phyloP scores from a whole-genome alignment of 2,888 invertebrate genomes.

The Cylloceria caligata region DNA sequence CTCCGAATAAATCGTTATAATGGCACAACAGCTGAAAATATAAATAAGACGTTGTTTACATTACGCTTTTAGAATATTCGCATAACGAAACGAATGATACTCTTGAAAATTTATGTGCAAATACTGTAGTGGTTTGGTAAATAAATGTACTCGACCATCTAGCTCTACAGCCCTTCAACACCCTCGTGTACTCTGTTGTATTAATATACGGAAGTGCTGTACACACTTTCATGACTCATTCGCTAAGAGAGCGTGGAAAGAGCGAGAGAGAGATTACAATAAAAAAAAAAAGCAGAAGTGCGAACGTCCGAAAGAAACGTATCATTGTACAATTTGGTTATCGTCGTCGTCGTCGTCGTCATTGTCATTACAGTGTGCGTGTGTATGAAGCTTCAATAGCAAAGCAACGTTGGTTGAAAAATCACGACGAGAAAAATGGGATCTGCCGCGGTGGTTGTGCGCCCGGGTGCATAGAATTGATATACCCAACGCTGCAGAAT shows the following conservation, averaged over 20 bases:
- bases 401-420: constrained; percentile 25
- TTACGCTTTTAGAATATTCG: constrained; percentile 9
- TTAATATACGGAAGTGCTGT: constrained; percentile 50
- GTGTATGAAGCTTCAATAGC: constrained; percentile 24
- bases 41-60: background rate
- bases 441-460: constrained; percentile 28
- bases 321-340: constrained; percentile 24
- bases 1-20: background rate
- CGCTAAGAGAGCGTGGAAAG: background rate
- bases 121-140: constrained; percentile 53
- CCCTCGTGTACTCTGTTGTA: constrained; percentile 56
- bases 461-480: constrained; percentile 58
- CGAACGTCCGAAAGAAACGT: constrained; percentile 22
- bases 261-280: too few species aligned
- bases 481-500: constrained; percentile 59
- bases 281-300: constrained; percentile 1
- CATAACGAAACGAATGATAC: constrained; percentile 4
- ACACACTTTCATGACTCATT: constrained; percentile 36
- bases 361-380: constrained; percentile 28
- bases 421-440: constrained; percentile 28
- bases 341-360: too few species aligned
- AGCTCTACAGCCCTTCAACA: constrained; percentile 48
- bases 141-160: constrained; percentile 63
- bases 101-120: constrained; percentile 19
- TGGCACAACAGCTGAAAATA: background rate